phyloP scores from a whole-genome alignment of 2,888 invertebrate genomes.

The Unio delphinus region DNA sequence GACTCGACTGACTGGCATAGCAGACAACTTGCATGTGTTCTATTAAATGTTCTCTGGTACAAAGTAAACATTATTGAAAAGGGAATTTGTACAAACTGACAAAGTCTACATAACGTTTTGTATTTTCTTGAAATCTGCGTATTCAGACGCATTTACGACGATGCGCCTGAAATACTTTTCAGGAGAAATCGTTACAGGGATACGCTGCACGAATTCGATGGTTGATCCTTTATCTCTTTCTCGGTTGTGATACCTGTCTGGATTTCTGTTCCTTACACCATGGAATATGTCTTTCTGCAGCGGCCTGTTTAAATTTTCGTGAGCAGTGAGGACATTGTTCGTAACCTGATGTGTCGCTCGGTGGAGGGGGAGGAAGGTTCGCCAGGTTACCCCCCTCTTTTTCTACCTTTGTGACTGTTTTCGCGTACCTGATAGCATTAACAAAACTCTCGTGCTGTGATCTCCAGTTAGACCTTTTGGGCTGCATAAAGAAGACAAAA shows the following conservation, averaged over 20 bases:
- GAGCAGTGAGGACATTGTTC: conserved; percentile 90
- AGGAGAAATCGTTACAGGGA: too few relatives aligned
- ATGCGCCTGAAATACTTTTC: too few relatives aligned
- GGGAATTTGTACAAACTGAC: too few relatives aligned
- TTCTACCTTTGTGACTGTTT: conserved; percentile 61
- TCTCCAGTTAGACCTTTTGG: conserved; percentile 66
- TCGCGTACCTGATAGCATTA: conserved; percentile 64
- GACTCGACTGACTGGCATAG: too few relatives aligned
- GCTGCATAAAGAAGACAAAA: conserved; percentile 24
- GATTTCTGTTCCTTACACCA: conserved; percentile 83
- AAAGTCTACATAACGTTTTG: too few relatives aligned
- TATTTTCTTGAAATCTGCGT: too few relatives aligned
- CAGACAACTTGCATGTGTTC: too few relatives aligned
- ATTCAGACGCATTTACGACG: too few relatives aligned
- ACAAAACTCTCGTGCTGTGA: conserved; percentile 66
- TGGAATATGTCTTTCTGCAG: conserved; percentile 91
- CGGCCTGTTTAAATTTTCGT: conserved; percentile 84
- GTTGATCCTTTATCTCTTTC: not conserved
- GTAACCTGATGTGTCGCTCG: conserved; percentile 89
- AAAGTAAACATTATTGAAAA: too few relatives aligned
- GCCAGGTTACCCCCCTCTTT: conserved; percentile 84
- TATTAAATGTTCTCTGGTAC: too few relatives aligned
- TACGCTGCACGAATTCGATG: too few relatives aligned
- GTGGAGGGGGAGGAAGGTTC: conserved; percentile 87
- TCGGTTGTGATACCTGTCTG: conserved; percentile 41